Percentiles rank a stretch among this genome's conserved stretches.
These are phyloP conservation scores for Erpornis zantholeuca DNA, from an alignment of 2,113 vertebrate genomes.

Conservation along the genomic window DNA sequence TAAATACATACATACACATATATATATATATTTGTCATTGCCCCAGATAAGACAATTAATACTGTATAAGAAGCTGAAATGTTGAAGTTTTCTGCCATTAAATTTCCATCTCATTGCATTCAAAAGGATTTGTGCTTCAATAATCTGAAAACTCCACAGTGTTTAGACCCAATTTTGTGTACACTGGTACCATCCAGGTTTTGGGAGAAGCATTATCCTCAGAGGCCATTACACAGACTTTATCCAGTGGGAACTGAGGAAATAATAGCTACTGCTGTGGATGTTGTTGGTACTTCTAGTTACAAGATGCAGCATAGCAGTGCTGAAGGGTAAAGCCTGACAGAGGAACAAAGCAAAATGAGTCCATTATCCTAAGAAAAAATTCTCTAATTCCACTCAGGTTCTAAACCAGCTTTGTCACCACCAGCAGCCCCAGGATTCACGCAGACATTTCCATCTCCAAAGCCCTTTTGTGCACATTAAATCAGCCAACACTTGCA, in stretches of 20 bases:
- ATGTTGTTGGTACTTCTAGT: neutral
- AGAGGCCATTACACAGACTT: neutral
- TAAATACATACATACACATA: neutral
- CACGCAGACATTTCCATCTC: neutral
- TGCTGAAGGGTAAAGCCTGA: neutral
- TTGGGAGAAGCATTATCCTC: neutral
- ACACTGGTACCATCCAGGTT: neutral
- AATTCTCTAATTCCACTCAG: neutral
- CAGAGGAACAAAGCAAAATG: neutral
- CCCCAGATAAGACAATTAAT: neutral
- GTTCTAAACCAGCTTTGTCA: neutral
- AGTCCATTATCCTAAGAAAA: neutral
- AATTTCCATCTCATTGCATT: neutral
- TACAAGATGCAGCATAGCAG: neutral
- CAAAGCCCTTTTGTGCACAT: neutral
- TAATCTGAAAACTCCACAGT: neutral
- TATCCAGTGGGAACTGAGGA: neutral
- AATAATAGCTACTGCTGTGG: neutral
- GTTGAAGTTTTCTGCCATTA: neutral
- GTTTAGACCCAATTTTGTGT: neutral
- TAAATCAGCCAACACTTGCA: neutral
- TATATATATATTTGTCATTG: neutral
- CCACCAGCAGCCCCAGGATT: neutral
- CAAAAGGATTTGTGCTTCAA: neutral
- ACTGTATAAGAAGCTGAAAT: neutral